Base-by-base conservation (phyloP, 2,113 vertebrate genomes). In the Neoarius graeffei region DNA sequence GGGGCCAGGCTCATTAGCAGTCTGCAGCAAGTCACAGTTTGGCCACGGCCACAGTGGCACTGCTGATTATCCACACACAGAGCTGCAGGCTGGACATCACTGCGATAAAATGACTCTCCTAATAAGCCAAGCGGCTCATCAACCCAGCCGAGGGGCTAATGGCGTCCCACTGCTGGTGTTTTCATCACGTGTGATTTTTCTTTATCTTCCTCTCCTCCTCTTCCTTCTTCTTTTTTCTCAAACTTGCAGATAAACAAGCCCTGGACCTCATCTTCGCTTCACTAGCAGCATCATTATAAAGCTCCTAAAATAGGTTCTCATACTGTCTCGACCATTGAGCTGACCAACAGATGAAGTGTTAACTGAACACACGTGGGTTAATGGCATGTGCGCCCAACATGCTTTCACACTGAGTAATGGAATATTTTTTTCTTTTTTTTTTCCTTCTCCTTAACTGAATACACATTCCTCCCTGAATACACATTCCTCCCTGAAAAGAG, bases 111-210 rank as follows among this genome's bases (percentile, higher is more conserved):
- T 79, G 88, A 69, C 89, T 88, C 85, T 88, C 89, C 88, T 92
- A 91, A 91, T 91, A 90, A 91, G 91, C 88, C 89, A 84, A 85
- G 84, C 86, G 59, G 80, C 87, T 90, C 89, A 85, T 89, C 89
- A 91, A 86, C 79, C 66, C 30, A 81, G 87, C 89, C 80, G 74
- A 88, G 71, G 87, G 86, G 74, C 80, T 90, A 90, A 91, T 91
- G 89, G 89, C 81, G 85, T 87, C 84, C 85, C 85, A 81, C 79
- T 80, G 85, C 52, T 81, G 83, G 87, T 60, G 85, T 77, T 57
- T 90, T 89, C 87, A 92, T 92, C 87, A 88, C 52, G 48, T 42
- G 83, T 30, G 54, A 87, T 89, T 87, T 42, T 84, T 82, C 83
- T 85, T 90, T 80, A 86, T 85, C 74, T 85, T 89, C 84, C 81